Evolutionary conservation across 2,888 invertebrate species (phyloP).

Genomic region (Augiades crinisus): DNA sequence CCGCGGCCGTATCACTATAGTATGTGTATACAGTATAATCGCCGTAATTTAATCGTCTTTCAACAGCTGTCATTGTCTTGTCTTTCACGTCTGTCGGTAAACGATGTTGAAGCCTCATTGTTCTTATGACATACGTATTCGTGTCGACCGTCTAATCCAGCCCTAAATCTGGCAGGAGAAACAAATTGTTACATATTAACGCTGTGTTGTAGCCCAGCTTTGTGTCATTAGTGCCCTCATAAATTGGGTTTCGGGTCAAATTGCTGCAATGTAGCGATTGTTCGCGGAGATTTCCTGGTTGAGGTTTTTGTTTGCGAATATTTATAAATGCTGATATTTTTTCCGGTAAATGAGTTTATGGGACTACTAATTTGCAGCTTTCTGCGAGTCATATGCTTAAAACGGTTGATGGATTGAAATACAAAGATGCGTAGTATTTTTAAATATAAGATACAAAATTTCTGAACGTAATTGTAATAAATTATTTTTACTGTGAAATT

Average conservation of each 20-base stretch:
- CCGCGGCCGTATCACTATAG: too few relatives aligned
- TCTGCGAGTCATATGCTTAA: too few relatives aligned
- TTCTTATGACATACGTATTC: background rate
- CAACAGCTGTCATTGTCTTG: too few relatives aligned
- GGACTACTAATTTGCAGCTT: background rate
- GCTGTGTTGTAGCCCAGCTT: background rate
- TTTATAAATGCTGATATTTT: background rate
- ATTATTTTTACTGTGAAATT: too few relatives aligned
- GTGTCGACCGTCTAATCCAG: background rate
- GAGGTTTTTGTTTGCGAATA: background rate
- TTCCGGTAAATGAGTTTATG: background rate
- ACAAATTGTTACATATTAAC: slow-evolving; percentile 14
- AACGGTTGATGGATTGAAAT: too few relatives aligned
- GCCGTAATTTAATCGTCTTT: too few relatives aligned
- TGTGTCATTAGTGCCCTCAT: slow-evolving; percentile 10
- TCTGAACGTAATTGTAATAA: too few relatives aligned
- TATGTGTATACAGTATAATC: too few relatives aligned
- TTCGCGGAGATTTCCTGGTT: background rate
- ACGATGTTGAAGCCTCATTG: too few relatives aligned
- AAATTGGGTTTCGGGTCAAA: slow-evolving; percentile 4
- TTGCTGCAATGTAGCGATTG: background rate
- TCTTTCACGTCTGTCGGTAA: too few relatives aligned
- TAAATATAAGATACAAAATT: too few relatives aligned
- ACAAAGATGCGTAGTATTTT: too few relatives aligned
- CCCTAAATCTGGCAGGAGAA: slow-evolving; percentile 4